Base-by-base conservation (phyloP, 1,140 invertebrate species). In the Meloidogyne exigua region DNA sequence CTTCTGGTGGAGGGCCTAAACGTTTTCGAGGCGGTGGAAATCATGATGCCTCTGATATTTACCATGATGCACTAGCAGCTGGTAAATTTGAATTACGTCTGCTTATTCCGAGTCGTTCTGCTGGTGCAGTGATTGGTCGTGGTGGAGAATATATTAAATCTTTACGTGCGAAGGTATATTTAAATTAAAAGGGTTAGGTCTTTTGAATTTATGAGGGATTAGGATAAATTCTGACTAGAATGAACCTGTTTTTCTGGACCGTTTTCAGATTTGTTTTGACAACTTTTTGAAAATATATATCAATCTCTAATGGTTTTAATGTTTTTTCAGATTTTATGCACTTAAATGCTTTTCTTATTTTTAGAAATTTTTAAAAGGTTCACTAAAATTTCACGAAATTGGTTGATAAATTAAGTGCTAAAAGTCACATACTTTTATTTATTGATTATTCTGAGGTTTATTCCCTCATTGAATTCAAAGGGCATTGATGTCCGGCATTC, bases 111-210 rank as follows among this genome's bases (percentile, higher is more conserved):
- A 82, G 75, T 32, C 85, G 85, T 68, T 74, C 76, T 15, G 96
- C 96, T 74, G 96, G 96, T 68, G 97, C 95, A 88, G 93, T 99
- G 84, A 99, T 98, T 88, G 96, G 96, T 65, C 95, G 95, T 89
- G 93, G 92, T 79, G 96, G 96, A 63, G 91, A 92, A 81, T 96
- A 97, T 90, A 97, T 99, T 88, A 98, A 98, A 65, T 75, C 84
- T 26, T 70, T 87, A 23, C 81, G 85, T 49, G 77, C 81, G 21
- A 81, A 87, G 79, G 85, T 86, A 79, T 63, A 76, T 72, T 23
- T 69, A 18, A 68, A n/a, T n/a, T 57, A 39, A 39, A 4, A 7
- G 0, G 3, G 36, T 39, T 39, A 39, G 3, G 36, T 39, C 10
- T 39, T 7, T 39, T 3, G 9, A 9, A 39, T 39, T 9, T 9